Evolutionary conservation across 2,113 vertebrate genomes (phyloP).

Genomic region (Salminus brasiliensis): DNA sequence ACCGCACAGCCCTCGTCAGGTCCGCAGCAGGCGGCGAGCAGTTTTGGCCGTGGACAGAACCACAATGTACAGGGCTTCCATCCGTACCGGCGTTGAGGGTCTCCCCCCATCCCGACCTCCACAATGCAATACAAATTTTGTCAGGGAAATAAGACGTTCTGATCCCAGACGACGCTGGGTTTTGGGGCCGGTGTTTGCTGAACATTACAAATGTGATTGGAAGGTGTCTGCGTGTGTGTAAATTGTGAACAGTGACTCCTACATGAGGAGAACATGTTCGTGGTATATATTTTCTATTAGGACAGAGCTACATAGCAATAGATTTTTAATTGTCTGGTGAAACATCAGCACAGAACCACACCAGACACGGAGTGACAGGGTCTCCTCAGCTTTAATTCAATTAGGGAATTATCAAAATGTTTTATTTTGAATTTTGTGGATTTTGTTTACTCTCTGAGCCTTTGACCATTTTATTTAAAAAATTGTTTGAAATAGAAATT

Average conservation of each 20-base stretch:
- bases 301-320: constrained; percentile 92
- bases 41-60: constrained; percentile 95
- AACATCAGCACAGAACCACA: constrained; percentile 98
- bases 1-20: constrained; percentile 86
- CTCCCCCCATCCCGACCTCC: constrained; percentile 14
- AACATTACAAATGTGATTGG: constrained; percentile 47
- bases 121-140: constrained; percentile 70
- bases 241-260: constrained; percentile 49
- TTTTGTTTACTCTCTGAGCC: constrained; percentile 93
- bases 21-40: constrained; percentile 84
- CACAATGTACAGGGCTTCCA: constrained; percentile 99
- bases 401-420: constrained; percentile 82
- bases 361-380: constrained; percentile 90
- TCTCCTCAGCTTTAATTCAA: constrained; percentile 98
- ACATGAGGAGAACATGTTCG: constrained; percentile 46
- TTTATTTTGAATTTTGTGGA: constrained; percentile 81
- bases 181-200: constrained; percentile 50
- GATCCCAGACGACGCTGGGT: constrained; percentile 72
- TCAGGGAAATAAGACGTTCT: constrained; percentile 82
- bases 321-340: constrained; percentile 89
- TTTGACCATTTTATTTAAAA: constrained; percentile 91
- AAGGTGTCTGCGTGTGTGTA: constrained; percentile 45
- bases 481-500: constrained; percentile 96
- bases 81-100: constrained; percentile 92
- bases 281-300: constrained; percentile 86